Percentiles rank a stretch among this genome's conserved stretches.
Conservation (phyloP, 2,113 vertebrate species). For the Oncorhynchus keta region DNA sequence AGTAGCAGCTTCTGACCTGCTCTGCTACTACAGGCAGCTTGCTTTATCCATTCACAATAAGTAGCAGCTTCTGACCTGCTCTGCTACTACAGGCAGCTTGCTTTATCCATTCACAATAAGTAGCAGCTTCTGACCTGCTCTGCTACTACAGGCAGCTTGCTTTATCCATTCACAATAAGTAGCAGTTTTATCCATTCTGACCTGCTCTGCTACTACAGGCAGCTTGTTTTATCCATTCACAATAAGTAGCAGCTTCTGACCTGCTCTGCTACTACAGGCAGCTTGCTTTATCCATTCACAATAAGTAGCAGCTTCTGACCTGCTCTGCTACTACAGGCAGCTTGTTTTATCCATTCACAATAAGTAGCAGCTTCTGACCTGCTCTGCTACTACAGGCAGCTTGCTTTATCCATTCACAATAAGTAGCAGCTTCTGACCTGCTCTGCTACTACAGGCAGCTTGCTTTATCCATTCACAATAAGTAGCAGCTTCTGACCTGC, state of each 20-base stretch:
- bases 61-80: neutral
- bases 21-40: neutral
- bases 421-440: neutral
- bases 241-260: neutral
- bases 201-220: neutral
- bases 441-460: neutral
- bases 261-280: neutral
- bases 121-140: neutral
- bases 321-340: neutral
- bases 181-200: neutral
- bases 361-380: neutral
- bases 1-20: neutral
- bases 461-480: neutral
- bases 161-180: neutral
- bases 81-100: neutral
- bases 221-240: neutral
- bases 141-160: neutral
- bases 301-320: neutral
- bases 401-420: neutral
- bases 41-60: neutral
- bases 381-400: neutral
- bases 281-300: neutral
- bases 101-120: neutral
- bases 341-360: neutral
- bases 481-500: neutral